Base-by-base conservation (phyloP, 2,797 vertebrate species). In the Tarsius wallacei region DNA sequence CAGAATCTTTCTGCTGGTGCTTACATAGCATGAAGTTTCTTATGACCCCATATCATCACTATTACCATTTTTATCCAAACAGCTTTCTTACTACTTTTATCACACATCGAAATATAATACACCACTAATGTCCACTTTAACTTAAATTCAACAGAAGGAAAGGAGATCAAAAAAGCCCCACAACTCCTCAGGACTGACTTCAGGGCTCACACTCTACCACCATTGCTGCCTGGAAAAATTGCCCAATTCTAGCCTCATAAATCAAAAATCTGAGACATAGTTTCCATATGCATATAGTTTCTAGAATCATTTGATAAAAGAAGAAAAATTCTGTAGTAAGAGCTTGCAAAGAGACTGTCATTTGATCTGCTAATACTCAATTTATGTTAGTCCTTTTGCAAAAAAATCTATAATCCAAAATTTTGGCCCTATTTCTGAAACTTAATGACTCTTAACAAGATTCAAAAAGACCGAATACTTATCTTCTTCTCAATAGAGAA, bases 401-500 rank as follows among this genome's bases (percentile, higher is more conserved):
- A 64, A 64, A 87, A 91, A 68, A 33, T 42, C 28, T 82, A 59
- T 53, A 83, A 73, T 89, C 68, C 31, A 76, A 51, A 61, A 86
- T 96, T 96, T 93, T 1, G 8, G 73, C 31, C 11, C 55, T 70
- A 66, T 94, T 97, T 88, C 26, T 96, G 31, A 93, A 95, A 96
- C 86, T 68, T 94, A 96, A 92, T 57, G 31, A 21, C 76, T 86
- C 53, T 96, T 94, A 76, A 87, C 42, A 90, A 87, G 53, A 97
- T 97, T 93, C 53, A 51, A 85, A 93, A 87, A 89, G 74, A 90
- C 42, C 33, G 61, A 97, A 84, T 16, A 94, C 28, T 96, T 96
- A 49, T 66, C 64, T 89, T 80, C 59, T 66, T 74, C 63, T 88
- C 82, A 93, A 61, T 49, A 73, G 49, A 94, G 61, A 93, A 89